Evolutionary conservation across 2,888 invertebrate species (phyloP).

Genomic region (Theristus sp.): DNA sequence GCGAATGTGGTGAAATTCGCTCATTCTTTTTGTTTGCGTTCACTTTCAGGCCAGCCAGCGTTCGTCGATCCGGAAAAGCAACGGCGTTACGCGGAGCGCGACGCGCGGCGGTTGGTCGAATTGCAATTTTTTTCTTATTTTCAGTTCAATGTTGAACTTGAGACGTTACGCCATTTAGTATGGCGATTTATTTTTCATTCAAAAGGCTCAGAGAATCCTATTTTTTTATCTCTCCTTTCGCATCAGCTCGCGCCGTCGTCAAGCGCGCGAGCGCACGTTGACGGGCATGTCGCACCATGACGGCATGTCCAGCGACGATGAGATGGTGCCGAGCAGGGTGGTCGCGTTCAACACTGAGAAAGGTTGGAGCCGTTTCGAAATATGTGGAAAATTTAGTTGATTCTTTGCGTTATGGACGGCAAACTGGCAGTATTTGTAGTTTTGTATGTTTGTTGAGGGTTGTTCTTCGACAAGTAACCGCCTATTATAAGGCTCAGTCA

Average conservation of each 20-base stretch:
- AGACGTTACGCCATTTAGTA: too few relatives aligned
- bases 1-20: too few relatives aligned
- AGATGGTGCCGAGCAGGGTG: slow-evolving; percentile 60
- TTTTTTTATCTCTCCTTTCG: neutral
- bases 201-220: too few relatives aligned
- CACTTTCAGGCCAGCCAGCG: neutral
- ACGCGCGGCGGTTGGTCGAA: neutral
- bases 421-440: too few relatives aligned
- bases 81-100: neutral
- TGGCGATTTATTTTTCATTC: too few relatives aligned
- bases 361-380: slow-evolving; percentile 30
- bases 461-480: too few relatives aligned
- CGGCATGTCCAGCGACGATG: slow-evolving; percentile 90
- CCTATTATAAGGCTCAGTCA: neutral
- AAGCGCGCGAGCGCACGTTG: slow-evolving; percentile 46
- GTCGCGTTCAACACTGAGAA: slow-evolving; percentile 31
- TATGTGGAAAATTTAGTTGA: too few relatives aligned
- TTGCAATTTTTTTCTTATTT: too few relatives aligned
- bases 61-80: neutral
- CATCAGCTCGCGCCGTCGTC: slow-evolving; percentile 54
- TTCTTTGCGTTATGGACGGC: too few relatives aligned
- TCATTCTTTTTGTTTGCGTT: too few relatives aligned
- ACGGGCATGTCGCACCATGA: slow-evolving; percentile 48
- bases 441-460: too few relatives aligned
- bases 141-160: too few relatives aligned